These are phyloP conservation scores for Tetheella fluctuosa DNA, from an alignment of 2,888 invertebrate species.

Conservation along the genomic window DNA sequence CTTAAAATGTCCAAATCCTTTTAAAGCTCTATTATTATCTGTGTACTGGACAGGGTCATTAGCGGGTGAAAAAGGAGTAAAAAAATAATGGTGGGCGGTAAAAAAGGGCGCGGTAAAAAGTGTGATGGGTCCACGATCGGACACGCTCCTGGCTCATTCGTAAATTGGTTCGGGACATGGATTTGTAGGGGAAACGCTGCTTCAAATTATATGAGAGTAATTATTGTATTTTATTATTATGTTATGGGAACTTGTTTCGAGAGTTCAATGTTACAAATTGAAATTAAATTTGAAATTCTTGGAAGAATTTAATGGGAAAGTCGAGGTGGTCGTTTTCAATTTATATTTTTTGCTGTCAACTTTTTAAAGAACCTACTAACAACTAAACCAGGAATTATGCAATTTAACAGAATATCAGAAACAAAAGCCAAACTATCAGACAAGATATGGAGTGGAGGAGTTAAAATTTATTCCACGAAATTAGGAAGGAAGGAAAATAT, in stretches of 20 bases:
- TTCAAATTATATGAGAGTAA: constrained; percentile 12
- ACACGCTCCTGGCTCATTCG: constrained; percentile 30
- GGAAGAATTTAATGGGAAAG: constrained; percentile 1
- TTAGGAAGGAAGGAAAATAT: neutral
- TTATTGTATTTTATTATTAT: constrained; percentile 11
- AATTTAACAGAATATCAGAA: too few species aligned
- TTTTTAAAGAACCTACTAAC: neutral
- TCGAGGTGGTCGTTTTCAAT: neutral
- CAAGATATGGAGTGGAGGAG: too few species aligned
- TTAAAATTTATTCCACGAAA: neutral
- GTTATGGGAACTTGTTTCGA: constrained; percentile 4
- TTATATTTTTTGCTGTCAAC: neutral
- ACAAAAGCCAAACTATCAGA: too few species aligned
- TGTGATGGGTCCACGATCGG: constrained; percentile 33
- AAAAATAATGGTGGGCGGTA: constrained; percentile 17
- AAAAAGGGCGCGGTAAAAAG: constrained; percentile 27
- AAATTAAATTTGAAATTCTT: neutral
- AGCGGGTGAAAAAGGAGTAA: constrained; percentile 25
- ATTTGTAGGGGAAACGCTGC: constrained; percentile 24
- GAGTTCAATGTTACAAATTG: constrained; percentile 12
- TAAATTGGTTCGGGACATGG: constrained; percentile 31
- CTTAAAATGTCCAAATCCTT: constrained; percentile 32
- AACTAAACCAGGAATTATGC: neutral
- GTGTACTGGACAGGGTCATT: constrained; percentile 20
- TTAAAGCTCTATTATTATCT: constrained; percentile 30